Conservation (phyloP, 2,113 vertebrate genomes). For the Camelus dromedarius region DNA sequence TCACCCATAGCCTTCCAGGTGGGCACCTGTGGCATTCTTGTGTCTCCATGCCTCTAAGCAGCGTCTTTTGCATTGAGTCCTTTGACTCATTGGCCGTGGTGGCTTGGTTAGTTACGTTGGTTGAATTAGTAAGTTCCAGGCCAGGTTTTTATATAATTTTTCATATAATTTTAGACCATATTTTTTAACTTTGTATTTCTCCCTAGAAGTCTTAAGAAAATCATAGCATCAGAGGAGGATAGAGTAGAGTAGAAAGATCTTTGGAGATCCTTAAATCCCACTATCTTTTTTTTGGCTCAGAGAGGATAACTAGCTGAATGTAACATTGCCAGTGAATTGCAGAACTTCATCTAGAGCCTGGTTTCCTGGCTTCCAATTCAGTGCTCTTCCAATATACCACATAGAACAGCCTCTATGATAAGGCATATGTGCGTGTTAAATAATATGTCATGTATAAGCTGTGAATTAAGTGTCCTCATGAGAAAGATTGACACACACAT, state of each 20-base stretch:
- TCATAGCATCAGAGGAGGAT: neutral
- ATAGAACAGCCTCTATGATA: neutral
- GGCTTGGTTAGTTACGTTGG: neutral
- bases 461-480: neutral
- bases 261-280: neutral
- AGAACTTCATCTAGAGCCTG: neutral
- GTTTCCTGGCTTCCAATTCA: neutral
- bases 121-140: neutral
- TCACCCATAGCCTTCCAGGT: neutral
- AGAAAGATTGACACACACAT: neutral
- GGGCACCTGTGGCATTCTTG: no score
- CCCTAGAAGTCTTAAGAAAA: neutral
- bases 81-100: neutral
- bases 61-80: neutral
- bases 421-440: neutral
- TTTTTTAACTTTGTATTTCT: conserved; percentile 22
- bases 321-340: neutral
- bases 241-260: neutral
- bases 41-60: neutral
- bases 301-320: neutral
- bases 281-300: neutral
- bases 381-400: neutral
- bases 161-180: neutral
- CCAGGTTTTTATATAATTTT: conserved; percentile 12
- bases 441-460: neutral